Conservation (phyloP, 1,140 invertebrate species). For the Kradibia gibbosae region DNA sequence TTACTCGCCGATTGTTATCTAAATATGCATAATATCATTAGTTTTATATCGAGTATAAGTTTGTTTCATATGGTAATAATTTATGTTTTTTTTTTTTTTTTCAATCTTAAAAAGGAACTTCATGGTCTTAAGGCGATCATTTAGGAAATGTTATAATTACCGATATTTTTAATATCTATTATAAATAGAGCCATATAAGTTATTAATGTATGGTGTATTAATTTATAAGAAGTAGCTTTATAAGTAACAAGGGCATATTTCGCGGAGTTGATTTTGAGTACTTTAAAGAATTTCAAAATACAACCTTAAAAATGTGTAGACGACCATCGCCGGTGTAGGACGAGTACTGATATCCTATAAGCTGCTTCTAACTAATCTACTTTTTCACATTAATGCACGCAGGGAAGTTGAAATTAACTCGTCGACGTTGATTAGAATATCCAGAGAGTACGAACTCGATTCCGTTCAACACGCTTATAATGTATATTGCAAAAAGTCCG, state of each 20-base stretch:
- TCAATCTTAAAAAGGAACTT: no score
- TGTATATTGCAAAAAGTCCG: neutral
- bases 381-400: slow-evolving; percentile 22
- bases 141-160: no score
- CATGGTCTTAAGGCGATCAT: no score
- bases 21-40: no score
- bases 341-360: neutral
- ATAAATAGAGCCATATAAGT: neutral
- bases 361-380: neutral
- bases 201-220: neutral
- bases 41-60: no score
- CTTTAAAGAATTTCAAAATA: neutral
- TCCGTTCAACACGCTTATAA: neutral
- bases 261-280: neutral
- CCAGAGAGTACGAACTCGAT: neutral
- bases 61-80: no score
- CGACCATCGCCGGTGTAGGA: neutral
- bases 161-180: no score
- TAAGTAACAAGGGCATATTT: neutral
- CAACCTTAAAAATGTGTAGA: neutral
- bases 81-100: no score
- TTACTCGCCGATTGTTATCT: no score
- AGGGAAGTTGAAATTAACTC: slow-evolving; percentile 32
- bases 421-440: slow-evolving; percentile 37
- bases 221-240: neutral